Evolutionary conservation across 2,888 invertebrate genomes (phyloP).

Genomic region (Anticlea derivata): DNA sequence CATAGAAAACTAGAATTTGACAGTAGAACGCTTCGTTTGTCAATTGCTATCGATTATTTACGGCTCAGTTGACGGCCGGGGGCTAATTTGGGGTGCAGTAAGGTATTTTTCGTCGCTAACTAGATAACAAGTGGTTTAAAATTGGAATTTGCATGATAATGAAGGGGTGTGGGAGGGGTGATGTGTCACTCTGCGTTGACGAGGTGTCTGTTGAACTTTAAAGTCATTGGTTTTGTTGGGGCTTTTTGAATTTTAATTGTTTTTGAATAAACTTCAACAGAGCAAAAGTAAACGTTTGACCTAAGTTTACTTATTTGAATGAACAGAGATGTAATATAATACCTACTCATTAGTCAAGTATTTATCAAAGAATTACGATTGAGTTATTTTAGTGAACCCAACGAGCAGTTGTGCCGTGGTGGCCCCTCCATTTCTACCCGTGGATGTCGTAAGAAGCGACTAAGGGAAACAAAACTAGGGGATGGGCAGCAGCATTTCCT

Average conservation of each 20-base stretch:
- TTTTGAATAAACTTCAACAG: neutral
- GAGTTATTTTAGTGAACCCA: no score
- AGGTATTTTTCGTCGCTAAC: slow-evolving; percentile 82
- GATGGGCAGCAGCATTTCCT: no score
- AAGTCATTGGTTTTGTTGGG: slow-evolving; percentile 8
- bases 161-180: slow-evolving; percentile 47
- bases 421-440: no score
- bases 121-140: slow-evolving; percentile 84
- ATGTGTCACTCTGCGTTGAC: slow-evolving; percentile 25
- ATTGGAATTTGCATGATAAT: slow-evolving; percentile 83
- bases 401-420: no score
- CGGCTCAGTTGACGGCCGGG: slow-evolving; percentile 71
- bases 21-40: slow-evolving; percentile 82
- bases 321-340: no score
- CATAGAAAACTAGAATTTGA: slow-evolving; percentile 76
- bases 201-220: slow-evolving; percentile 20
- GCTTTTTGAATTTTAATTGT: slow-evolving; percentile 5
- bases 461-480: no score
- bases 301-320: no score
- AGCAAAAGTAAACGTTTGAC: no score
- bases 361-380: no score
- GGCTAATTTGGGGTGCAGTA: slow-evolving; percentile 74
- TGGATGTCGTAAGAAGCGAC: no score
- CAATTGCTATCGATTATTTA: slow-evolving; percentile 81
- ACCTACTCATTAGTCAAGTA: no score